These are phyloP conservation scores for Ichneumoninae sp. DNA, from an alignment of 2,888 invertebrate genomes.

Conservation along the genomic window DNA sequence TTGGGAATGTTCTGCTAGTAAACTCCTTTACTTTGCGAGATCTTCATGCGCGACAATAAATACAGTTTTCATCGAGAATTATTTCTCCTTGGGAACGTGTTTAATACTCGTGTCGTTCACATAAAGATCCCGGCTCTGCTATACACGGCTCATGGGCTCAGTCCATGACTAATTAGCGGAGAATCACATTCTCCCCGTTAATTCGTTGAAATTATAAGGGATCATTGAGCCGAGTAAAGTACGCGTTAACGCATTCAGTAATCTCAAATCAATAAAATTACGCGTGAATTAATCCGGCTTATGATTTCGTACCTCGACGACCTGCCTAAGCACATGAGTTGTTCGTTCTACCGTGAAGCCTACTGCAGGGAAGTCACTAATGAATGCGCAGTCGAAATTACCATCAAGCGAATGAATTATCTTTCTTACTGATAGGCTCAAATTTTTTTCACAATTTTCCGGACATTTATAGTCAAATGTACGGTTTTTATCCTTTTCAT, in stretches of 20 bases:
- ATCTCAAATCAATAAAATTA: not conserved
- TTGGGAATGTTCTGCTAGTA: not conserved
- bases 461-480: too few relatives aligned
- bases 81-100: not conserved
- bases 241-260: not conserved
- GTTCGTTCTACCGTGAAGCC: not conserved
- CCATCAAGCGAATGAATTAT: not conserved
- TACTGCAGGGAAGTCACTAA: not conserved
- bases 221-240: not conserved
- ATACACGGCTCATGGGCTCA: not conserved
- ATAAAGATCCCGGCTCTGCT: constrained; percentile 6
- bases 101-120: not conserved
- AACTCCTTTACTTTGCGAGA: not conserved
- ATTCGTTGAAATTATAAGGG: not conserved
- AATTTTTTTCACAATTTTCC: too few relatives aligned
- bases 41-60: not conserved
- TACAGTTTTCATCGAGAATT: not conserved
- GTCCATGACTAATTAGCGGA: constrained; percentile 1
- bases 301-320: not conserved
- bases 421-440: not conserved
- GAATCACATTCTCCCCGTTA: not conserved
- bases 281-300: not conserved
- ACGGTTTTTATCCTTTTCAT: too few relatives aligned
- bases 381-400: not conserved
- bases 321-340: not conserved